Conservation (phyloP, 2,888 invertebrate species). For the Anorthoa munda region DNA sequence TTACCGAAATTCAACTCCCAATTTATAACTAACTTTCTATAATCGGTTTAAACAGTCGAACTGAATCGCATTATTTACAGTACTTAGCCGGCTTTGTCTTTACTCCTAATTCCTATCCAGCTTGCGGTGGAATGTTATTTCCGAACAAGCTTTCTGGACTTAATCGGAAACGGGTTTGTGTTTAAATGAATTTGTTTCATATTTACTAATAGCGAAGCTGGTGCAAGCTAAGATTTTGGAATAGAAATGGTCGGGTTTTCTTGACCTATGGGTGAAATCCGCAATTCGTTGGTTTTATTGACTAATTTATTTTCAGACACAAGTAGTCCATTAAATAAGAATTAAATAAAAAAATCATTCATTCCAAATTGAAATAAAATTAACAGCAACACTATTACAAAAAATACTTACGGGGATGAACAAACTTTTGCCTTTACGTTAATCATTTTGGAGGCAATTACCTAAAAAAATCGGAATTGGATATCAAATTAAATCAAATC, state of each 20-base stretch:
- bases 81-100: constrained; percentile 47
- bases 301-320: no score
- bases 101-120: constrained; percentile 30
- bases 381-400: no score
- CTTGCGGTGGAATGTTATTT: constrained; percentile 35
- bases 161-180: constrained; percentile 23
- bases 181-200: constrained; percentile 21
- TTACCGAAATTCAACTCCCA: neutral
- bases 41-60: constrained; percentile 11
- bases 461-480: no score
- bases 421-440: no score
- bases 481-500: no score
- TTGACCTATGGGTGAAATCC: neutral
- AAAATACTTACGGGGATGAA: no score
- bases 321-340: no score
- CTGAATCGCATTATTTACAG: constrained; percentile 47
- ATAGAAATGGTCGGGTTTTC: neutral
- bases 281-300: no score
- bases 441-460: no score
- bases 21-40: neutral
- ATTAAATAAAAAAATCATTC: no score
- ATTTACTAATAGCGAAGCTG: constrained; percentile 9
- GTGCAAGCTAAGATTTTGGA: neutral
- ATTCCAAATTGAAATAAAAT: no score
- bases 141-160: constrained; percentile 23